Evolutionary conservation across 2,888 invertebrate species (phyloP).

Genomic region (Aquatica leii): DNA sequence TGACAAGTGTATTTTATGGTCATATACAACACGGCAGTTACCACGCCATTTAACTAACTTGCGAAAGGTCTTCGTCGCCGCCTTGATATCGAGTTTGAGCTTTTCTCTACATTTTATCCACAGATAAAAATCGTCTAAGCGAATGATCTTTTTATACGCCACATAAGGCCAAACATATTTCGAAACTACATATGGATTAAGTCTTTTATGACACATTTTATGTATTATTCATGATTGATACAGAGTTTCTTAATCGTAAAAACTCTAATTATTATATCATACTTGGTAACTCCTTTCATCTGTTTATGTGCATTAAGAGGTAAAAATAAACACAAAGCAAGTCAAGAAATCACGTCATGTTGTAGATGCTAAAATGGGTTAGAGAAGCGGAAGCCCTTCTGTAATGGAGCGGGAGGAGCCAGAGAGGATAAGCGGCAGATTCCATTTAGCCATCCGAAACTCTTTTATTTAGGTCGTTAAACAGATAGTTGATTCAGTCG

Average conservation of each 20-base stretch:
- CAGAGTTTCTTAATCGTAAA: not conserved
- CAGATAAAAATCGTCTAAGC: constrained; percentile 33
- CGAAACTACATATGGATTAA: constrained; percentile 48
- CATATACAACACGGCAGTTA: constrained; percentile 37
- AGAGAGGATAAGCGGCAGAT: constrained; percentile 56
- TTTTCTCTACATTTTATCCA: constrained; percentile 25
- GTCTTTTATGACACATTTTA: constrained; percentile 40
- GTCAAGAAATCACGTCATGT: constrained; percentile 44
- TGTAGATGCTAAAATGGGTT: constrained; percentile 56
- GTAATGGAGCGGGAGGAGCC: constrained; percentile 53
- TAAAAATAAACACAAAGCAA: constrained; percentile 33
- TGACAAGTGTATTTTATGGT: constrained; percentile 33
- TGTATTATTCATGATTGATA: constrained; percentile 30
- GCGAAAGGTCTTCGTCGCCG: constrained; percentile 30
- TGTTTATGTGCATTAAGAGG: constrained; percentile 27
- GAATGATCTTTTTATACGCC: constrained; percentile 42
- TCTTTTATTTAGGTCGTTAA: constrained; percentile 61
- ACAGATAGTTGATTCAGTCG: constrained; percentile 55
- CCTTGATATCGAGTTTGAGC: constrained; percentile 21
- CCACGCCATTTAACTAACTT: constrained; percentile 41
- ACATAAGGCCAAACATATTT: constrained; percentile 47
- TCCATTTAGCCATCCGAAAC: constrained; percentile 60
- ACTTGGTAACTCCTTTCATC: constrained; percentile 5
- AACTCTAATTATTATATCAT: no score
- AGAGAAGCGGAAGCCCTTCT: constrained; percentile 50